Evolutionary conservation across 2,113 vertebrate species (phyloP), one percentile per base, ranked within the genome.

Genomic region (Lophura nycthemera): DNA sequence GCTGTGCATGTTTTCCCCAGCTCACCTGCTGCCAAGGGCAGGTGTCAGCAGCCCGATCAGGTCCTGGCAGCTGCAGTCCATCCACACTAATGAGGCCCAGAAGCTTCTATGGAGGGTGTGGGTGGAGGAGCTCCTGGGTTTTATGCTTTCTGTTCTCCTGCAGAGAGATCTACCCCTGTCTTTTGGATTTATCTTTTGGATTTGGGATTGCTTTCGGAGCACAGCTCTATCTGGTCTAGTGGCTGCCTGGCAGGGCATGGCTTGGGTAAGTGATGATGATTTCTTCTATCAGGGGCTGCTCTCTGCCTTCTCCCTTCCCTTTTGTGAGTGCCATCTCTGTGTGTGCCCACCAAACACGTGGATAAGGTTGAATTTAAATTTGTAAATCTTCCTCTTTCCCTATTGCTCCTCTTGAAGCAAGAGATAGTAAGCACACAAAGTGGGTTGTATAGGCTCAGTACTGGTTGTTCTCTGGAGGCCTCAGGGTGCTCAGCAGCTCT

Each of bases 201-300:
- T 7, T 42, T 1, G 75, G 32, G n/a, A 0, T 1, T 2, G 2
- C 13, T 74, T 12, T 27, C 12, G 74, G 29, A 14, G 13, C 6
- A 8, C 7, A 27, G 61, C n/a, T 21, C 25, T 18, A 4, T 5
- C 6, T 21, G n/a, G 11, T n/a, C n/a, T 12, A 0, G 16, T 19
- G 0, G 0, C 1, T n/a, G 0, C 22, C 22, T 5, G 76, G 30
- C 40, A 11, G 56, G 30, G 54, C 36, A 5, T 1, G 57, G 61
- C 1, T 5, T 2, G 21, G 92, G 86, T 88, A 32, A 80, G 86
- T 1, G 29, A 6, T 0, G 52, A 18, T 1, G 1, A 1, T n/a
- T 54, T n/a, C 21, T 38, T 8, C 36, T 2, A 0, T 4, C 0
- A 0, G 1, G 52, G 57, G 3, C 2, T 22, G 0, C 4, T 11